phyloP scores from a whole-genome alignment of 2,888 invertebrate genomes.

The Pteria penguin region DNA sequence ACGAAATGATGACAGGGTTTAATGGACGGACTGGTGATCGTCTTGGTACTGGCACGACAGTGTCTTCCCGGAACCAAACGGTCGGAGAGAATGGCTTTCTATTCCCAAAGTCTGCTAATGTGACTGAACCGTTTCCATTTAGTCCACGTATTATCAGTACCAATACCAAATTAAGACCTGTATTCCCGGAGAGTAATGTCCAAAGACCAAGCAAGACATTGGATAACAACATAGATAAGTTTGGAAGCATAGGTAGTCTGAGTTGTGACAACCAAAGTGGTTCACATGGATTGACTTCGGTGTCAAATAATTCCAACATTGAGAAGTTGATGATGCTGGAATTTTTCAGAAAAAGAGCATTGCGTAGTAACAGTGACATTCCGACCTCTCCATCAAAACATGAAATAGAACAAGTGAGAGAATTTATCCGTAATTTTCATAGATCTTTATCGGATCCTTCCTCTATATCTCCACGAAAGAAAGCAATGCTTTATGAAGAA shows the following conservation, averaged over 20 bases:
- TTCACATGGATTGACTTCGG: neutral
- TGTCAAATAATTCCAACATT: neutral
- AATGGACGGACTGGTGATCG: neutral
- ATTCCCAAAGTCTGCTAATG: constrained; percentile 42
- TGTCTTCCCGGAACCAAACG: neutral
- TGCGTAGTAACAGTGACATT: constrained; percentile 46
- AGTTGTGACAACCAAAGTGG: neutral
- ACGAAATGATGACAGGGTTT: constrained; percentile 9
- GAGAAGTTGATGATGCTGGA: neutral
- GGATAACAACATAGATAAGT: neutral
- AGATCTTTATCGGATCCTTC: constrained; percentile 54
- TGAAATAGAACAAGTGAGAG: constrained; percentile 48
- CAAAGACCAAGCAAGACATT: neutral
- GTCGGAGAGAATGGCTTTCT: constrained; percentile 51
- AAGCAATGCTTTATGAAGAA: constrained; percentile 38
- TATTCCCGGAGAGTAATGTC: neutral
- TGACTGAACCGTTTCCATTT: constrained; percentile 43
- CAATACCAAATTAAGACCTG: neutral
- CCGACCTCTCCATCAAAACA: constrained; percentile 58
- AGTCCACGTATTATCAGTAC: constrained; percentile 47
- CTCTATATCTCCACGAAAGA: constrained; percentile 22
- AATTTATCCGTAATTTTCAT: constrained; percentile 43
- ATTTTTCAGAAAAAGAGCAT: constrained; percentile 10
- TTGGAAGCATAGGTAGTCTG: constrained; percentile 1
- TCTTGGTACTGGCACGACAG: neutral